Evolutionary conservation across 2,113 vertebrate genomes (phyloP), one percentile per base, ranked within the genome.

Genomic region (Plectropomus leopardus): DNA sequence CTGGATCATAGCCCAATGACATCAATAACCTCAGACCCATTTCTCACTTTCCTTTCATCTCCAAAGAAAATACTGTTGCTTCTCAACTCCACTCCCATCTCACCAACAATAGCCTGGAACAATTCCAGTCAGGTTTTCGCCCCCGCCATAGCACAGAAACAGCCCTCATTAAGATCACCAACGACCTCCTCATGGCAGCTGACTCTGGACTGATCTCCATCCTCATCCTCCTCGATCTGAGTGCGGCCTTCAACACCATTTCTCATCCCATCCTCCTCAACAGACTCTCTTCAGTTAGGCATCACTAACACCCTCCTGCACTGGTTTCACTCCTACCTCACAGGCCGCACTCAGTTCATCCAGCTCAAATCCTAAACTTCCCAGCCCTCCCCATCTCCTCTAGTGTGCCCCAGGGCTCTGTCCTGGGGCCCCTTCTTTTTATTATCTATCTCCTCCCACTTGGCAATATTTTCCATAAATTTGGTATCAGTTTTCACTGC

Each of bases 171-270:
- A 50, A 51, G 21, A n/a, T 32, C 28, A 50, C 45, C 4, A 51
- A 67, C n/a, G 65, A 50, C 30, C 65, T 51, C 16, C 17, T 67
- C 1, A 14, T 34, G 17, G 30, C 44, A 67, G 26, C 26, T 67
- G 65, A 67, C 16, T 50, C 64, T 4, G 26, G 64, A 17, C 23
- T 26, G 2, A 13, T 32, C 3, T 10, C 64, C 19, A 50, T 67
- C 4, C 45, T 67, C 64, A 67, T 67, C 45, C 64, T 67, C 7
- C 42, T 50, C 30, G 44, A 67, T 28, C 60, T 63, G 60, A 63
- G 34, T 63, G 60, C 4, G n/a, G 61, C 40, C 65, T 67, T 21
- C 21, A 28, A 67, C 24, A 34, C 28, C 26, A n/a, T 67, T 13
- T 51, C 34, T 24, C 28, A 67, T 3, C 1, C 15, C 26, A 28